Evolutionary conservation across 2,113 vertebrate species (phyloP), one percentile per base, ranked within the genome.

Genomic region (Limanda limanda): DNA sequence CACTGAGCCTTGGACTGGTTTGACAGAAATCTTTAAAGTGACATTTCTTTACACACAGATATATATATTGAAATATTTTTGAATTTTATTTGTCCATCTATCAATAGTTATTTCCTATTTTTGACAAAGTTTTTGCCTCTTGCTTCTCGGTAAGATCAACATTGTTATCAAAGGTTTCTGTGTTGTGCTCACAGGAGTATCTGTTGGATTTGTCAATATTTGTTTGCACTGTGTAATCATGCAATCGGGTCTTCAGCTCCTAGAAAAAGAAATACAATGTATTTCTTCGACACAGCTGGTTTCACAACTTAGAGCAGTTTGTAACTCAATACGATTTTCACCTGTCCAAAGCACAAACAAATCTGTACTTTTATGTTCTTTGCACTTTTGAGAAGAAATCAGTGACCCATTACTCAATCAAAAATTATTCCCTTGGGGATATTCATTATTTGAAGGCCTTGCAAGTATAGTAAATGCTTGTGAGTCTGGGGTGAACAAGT

Each of bases 121-220:
- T 31, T 31, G 23, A 20, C 1, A 24, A 37, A 20, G 35, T 21
- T 8, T 60, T 76, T 68, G 17, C 6, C 12, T 23, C 8, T 68
- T 47, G 20, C 8, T 74, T 81, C 66, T 54, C 18, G 3, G 68
- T 57, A 68, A 66, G 14, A 42, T 65, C 72, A 71, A 66, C 62
- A 74, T 60, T 17, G 20, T 54, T 15, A 55, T 54, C 54, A 69
- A 52, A 84, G 59, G 56, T 82, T 68, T 82, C 42, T 9, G 12
- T 77, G 56, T 74, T 58, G 20, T 68, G 81, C 37, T 78, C 57
- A 35, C 54, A 70, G 25, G 20, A 40, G 24, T 23, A 52, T 57
- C 20, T 14, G 12, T 61, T 62, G 31, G 45, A 62, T 84, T 27
- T 77, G 88, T 88, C 83, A 91, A 89, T 85, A 83, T 94, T 90